These are phyloP conservation scores for Ennomos quercinarius DNA, from an alignment of 2,888 invertebrate species.

Conservation along the genomic window DNA sequence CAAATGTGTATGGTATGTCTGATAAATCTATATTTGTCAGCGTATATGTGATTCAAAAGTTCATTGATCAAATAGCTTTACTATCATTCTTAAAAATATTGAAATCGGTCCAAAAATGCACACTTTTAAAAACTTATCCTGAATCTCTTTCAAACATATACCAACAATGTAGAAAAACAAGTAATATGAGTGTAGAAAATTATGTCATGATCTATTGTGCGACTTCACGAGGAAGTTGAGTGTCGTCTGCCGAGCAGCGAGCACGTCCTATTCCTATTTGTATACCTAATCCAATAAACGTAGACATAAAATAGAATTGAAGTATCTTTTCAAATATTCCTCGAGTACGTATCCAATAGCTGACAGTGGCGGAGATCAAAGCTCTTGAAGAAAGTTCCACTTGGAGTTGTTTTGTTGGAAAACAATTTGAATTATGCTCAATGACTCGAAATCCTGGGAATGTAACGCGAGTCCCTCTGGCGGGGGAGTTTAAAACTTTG, in stretches of 20 bases:
- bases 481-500: conserved; percentile 57
- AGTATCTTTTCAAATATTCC: conserved; percentile 15
- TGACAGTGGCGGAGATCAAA: conserved; percentile 48
- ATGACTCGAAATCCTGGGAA: conserved; percentile 62
- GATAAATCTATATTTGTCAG: no score
- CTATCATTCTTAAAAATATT: no score
- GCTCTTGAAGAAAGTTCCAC: conserved; percentile 45
- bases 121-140: no score
- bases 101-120: no score
- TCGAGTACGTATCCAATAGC: conserved; percentile 32
- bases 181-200: conserved; percentile 1
- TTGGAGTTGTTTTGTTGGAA: conserved; percentile 55
- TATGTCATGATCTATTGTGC: neutral
- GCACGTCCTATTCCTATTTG: conserved; percentile 1
- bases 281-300: conserved; percentile 6
- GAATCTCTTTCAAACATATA: no score
- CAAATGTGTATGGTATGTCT: no score
- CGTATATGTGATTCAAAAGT: no score
- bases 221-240: conserved; percentile 8
- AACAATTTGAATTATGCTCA: conserved; percentile 66
- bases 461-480: conserved; percentile 56
- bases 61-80: no score
- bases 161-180: neutral
- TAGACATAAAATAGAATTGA: conserved; percentile 12
- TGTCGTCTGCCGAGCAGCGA: neutral